Evolutionary conservation across 2,113 vertebrate genomes (phyloP), one percentile per base, ranked within the genome.

Genomic region (Corydoras maculifer): DNA sequence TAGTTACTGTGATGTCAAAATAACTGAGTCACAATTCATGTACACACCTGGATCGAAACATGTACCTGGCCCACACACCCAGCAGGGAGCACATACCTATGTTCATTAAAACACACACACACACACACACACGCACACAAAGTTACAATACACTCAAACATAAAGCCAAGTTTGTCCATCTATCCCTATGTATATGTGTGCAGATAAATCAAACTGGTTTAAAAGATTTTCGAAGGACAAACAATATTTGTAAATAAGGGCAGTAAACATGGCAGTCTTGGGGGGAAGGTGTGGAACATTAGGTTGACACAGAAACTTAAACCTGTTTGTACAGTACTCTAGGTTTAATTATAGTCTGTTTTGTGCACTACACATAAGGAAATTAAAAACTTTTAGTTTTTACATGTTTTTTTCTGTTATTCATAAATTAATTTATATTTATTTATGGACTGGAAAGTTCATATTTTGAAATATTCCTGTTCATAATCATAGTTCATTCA

Each of bases 21-120:
- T 49, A 35, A 55, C 50, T 68, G 50, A 62, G 65, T 62, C 65
- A 68, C 18, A 13, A 49, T 62, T 55, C 61, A 55, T 9, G 61
- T 53, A 66, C 55, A 61, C 64, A 73, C 55, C 32, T 30, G 65
- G 61, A 75, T 29, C 57, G 62, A 57, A 48, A 72, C 70, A 12
- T 61, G 67, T 69, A 62, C 76, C 63, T 53, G 14, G 50, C 62
- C 62, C 59, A 69, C 75, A 77, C 66, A 63, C 77, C 77, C 69
- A 60, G 70, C 58, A 35, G 25, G 62, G 66, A 73, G 60, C 71
- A 58, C 60, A 57, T 60, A 57, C 3, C 55, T n/a, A 43, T 8
- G 35, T 43, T 43, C 35, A 43, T 4, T 43, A 43, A 43, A 4
- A 43, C 35, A 43, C 35, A 43, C 35, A 25, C 49, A 11, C 63